Evolutionary conservation across 2,113 vertebrate genomes (phyloP).

Genomic region (Tragelaphus imberbis): DNA sequence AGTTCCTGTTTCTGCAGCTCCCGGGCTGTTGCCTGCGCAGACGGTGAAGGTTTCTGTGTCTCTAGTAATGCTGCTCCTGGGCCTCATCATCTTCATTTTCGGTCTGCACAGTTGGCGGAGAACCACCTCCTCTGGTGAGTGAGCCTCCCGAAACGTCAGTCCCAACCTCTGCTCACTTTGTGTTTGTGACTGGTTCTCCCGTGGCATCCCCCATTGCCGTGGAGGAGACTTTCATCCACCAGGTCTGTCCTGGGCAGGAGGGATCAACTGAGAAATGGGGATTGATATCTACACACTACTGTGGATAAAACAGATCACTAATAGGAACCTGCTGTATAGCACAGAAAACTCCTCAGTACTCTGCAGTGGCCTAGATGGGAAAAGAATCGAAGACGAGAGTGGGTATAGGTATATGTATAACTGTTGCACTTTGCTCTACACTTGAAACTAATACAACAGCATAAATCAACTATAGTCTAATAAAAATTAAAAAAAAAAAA

Average conservation of each 20-base stretch:
- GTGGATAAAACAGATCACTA: not conserved
- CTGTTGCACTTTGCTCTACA: not conserved
- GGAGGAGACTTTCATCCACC: not conserved
- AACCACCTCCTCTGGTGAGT: conserved; percentile 37
- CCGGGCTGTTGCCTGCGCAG: conserved; percentile 27
- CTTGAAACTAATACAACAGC: not conserved
- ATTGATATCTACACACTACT: not conserved
- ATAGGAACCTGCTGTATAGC: not conserved
- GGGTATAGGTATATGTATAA: not conserved
- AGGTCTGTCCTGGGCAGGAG: not conserved
- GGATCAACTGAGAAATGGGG: not conserved
- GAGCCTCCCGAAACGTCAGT: not conserved
- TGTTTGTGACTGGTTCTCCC: not conserved
- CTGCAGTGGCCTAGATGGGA: not conserved
- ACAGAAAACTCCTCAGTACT: not conserved
- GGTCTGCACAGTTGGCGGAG: conserved; percentile 52
- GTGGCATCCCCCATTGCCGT: not conserved
- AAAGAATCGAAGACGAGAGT: not conserved
- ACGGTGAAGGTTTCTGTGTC: conserved; percentile 55
- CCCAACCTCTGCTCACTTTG: not conserved
- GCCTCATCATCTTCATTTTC: conserved; percentile 45
- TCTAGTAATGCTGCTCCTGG: conserved; percentile 37
- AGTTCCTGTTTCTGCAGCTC: conserved; percentile 19
- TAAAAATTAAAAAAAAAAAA: not conserved
- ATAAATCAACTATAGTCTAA: not conserved